phyloP scores from a whole-genome alignment of 92 coral and sea anemone genomes.

The Ricordea florida region DNA sequence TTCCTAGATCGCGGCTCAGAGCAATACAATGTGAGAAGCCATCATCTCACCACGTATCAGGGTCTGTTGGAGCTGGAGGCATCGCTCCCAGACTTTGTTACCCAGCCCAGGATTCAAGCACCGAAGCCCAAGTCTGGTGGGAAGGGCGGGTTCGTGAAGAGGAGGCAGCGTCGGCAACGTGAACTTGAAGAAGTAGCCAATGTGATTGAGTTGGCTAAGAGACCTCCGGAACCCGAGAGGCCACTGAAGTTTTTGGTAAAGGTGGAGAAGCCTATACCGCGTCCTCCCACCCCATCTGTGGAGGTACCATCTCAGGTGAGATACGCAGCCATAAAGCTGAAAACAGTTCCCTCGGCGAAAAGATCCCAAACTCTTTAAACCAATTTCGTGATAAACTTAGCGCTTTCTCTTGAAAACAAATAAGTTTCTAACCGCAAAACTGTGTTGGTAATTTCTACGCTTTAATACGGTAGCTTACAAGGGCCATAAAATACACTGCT shows the following conservation, averaged over 20 bases:
- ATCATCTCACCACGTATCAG: slow-evolving; percentile 87
- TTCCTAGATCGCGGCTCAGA: slow-evolving; percentile 99
- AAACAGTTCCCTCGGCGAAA: background rate
- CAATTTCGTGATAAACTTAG: background rate
- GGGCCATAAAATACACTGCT: too few species aligned
- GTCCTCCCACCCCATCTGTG: slow-evolving; percentile 99
- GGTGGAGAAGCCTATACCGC: slow-evolving; percentile 97
- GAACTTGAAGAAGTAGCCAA: slow-evolving; percentile 96
- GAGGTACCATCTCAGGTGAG: slow-evolving; percentile 94
- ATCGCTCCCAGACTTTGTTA: slow-evolving; percentile 95
- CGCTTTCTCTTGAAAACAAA: background rate
- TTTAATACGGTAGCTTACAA: too few species aligned
- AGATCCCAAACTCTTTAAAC: background rate
- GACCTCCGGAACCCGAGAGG: slow-evolving; percentile 77
- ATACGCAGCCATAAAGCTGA: background rate
- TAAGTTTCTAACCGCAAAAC: too few species aligned
- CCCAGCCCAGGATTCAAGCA: slow-evolving; percentile 95
- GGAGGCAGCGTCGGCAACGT: slow-evolving; percentile 90
- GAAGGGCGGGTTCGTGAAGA: slow-evolving; percentile 90
- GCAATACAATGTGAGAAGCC: slow-evolving; percentile 89
- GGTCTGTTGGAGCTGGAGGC: slow-evolving; percentile 94
- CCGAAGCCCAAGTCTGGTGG: slow-evolving; percentile 94
- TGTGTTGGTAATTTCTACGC: too few species aligned
- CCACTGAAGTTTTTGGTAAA: slow-evolving; percentile 88
- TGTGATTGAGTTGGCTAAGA: slow-evolving; percentile 80